These are phyloP conservation scores for Muscidifurax raptorellus DNA, from an alignment of 1,140 invertebrate genomes.

Conservation along the genomic window DNA sequence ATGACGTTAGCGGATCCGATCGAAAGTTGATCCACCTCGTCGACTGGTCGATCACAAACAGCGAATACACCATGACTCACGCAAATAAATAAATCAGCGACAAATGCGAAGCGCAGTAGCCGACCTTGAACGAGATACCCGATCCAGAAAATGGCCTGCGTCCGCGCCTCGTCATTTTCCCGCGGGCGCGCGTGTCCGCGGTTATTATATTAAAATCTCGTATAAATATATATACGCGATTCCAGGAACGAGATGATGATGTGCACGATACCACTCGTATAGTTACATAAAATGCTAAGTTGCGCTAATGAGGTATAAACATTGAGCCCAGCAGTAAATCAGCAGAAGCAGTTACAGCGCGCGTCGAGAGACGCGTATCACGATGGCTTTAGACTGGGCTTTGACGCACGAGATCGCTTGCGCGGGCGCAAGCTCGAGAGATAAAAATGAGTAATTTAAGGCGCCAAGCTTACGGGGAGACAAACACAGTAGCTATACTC, in stretches of 20 bases:
- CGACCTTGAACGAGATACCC: constrained; percentile 45
- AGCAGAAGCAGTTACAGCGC: no score
- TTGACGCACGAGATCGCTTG: not conserved
- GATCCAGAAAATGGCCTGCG: constrained; percentile 11
- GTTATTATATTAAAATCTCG: not conserved
- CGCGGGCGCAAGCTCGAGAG: not conserved
- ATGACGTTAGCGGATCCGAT: no score
- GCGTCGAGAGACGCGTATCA: not conserved
- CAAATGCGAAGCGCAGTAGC: not conserved
- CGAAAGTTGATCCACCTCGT: not conserved
- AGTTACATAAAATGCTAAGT: not conserved
- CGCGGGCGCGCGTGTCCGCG: no score
- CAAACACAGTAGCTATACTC: no score
- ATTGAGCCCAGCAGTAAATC: no score
- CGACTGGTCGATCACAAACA: not conserved
- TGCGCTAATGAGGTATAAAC: not conserved
- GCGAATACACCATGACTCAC: constrained; percentile 47
- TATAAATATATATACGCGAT: not conserved
- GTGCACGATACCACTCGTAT: not conserved
- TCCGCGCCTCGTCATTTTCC: not conserved
- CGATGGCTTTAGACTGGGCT: not conserved
- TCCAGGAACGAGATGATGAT: not conserved
- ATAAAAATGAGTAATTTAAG: not conserved
- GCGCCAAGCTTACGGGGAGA: no score
- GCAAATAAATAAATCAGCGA: constrained; percentile 46